phyloP scores from a whole-genome alignment of 2,113 vertebrate genomes.

The Calyptommatus sinebrachiatus region DNA sequence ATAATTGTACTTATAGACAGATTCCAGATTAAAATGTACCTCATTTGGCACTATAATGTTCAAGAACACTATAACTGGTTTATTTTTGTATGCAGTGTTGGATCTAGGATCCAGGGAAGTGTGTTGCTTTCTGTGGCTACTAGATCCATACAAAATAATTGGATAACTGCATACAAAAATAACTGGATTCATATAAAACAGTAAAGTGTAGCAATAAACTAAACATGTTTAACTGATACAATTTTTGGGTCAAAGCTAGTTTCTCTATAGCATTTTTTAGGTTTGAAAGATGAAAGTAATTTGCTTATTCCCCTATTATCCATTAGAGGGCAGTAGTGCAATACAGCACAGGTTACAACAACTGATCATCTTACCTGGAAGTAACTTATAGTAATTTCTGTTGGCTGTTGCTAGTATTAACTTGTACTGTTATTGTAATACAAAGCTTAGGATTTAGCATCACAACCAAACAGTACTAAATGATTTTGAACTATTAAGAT shows the following conservation, averaged over 20 bases:
- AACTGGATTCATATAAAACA: background rate
- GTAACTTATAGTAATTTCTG: background rate
- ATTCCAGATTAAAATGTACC: too few relatives aligned
- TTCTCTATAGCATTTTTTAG: background rate
- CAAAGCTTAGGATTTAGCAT: background rate
- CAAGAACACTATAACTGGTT: too few relatives aligned
- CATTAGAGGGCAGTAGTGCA: constrained; percentile 16
- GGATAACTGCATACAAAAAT: too few relatives aligned
- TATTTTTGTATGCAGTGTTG: too few relatives aligned
- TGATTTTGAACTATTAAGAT: background rate
- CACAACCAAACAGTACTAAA: background rate
- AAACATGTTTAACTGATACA: background rate
- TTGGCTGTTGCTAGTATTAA: background rate
- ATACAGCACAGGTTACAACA: background rate
- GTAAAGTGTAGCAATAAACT: background rate
- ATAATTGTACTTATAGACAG: too few relatives aligned
- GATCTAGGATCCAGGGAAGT: too few relatives aligned
- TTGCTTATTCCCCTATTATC: background rate
- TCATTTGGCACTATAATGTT: too few relatives aligned
- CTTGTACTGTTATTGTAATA: background rate
- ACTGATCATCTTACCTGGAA: background rate
- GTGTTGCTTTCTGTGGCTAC: too few relatives aligned
- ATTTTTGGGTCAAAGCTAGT: background rate
- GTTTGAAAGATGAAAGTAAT: background rate
- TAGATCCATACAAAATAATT: too few relatives aligned